These are phyloP conservation scores for Solenodon paradoxus DNA, from an alignment of 2,113 vertebrate genomes.

Conservation along the genomic window DNA sequence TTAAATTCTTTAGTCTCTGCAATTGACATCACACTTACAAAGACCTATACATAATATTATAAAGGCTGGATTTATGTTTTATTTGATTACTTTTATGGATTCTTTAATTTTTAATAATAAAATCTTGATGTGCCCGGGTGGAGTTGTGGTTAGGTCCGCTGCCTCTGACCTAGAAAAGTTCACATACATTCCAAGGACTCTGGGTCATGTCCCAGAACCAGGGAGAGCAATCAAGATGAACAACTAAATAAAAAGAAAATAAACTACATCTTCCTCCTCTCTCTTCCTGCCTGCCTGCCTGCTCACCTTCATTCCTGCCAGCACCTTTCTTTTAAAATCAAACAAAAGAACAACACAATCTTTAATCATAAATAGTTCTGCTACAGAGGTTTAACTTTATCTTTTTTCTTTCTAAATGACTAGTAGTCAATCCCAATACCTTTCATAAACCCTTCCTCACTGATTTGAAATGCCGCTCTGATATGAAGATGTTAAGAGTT, in stretches of 20 bases:
- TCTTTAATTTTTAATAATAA: constrained; percentile 26
- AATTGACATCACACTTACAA: neutral
- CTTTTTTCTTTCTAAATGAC: neutral
- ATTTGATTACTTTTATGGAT: neutral
- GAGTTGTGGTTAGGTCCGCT: no score
- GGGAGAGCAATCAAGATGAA: no score
- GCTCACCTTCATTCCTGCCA: no score
- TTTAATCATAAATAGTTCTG: constrained; percentile 3
- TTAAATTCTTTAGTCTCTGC: neutral
- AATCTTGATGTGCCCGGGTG: no score
- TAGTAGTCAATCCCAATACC: neutral
- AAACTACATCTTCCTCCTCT: no score
- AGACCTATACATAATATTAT: neutral
- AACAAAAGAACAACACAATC: no score
- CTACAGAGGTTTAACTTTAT: constrained; percentile 24
- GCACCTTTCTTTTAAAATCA: no score
- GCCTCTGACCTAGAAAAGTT: no score
- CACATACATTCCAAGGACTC: no score
- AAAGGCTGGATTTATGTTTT: neutral
- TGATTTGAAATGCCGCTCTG: neutral
- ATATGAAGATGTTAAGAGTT: neutral
- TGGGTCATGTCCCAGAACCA: no score
- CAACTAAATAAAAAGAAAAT: no score
- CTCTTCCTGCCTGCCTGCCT: no score
- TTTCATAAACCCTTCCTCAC: constrained; percentile 2